Percentiles rank a stretch among this genome's conserved stretches.
Evolutionary conservation across 2,797 vertebrate species (phyloP).

Genomic region (Catostomus latipinnis): DNA sequence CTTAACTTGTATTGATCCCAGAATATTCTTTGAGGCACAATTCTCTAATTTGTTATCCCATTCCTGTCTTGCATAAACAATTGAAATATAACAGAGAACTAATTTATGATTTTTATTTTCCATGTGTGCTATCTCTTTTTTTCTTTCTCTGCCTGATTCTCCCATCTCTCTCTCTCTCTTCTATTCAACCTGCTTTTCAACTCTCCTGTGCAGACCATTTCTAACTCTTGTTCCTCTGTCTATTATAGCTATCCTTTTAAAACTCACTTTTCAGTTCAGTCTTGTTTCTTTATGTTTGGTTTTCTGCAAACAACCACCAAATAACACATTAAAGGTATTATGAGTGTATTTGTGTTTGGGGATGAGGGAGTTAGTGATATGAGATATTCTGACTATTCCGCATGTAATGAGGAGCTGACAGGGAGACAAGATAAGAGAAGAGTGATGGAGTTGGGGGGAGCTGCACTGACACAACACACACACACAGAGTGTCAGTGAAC

Average conservation of each 20-base stretch:
- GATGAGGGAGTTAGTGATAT: conserved; percentile 1
- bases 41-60: too few species aligned
- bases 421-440: conserved; percentile 75
- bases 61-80: too few species aligned
- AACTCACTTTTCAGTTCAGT: not conserved
- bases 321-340: not conserved
- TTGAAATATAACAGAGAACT: too few species aligned
- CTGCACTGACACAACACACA: conserved; percentile 48
- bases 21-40: too few species aligned
- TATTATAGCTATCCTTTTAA: not conserved
- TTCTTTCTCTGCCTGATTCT: too few species aligned
- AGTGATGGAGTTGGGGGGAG: conserved; percentile 78
- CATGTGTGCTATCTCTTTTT: too few species aligned
- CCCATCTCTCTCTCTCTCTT: too few species aligned
- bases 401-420: conserved; percentile 76
- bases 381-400: conserved; percentile 26
- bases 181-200: too few species aligned
- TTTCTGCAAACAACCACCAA: not conserved
- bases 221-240: not conserved
- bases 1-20: too few species aligned
- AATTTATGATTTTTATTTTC: too few species aligned
- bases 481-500: conserved; percentile 59
- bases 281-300: not conserved
- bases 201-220: not conserved
- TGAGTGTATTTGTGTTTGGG: conserved; percentile 26